A percentile compares a stretch with the other conserved stretches of the same genome.
These are phyloP conservation scores for Rotaria sp. DNA, from an alignment of 2,888 invertebrate genomes.

Conservation along the genomic window DNA sequence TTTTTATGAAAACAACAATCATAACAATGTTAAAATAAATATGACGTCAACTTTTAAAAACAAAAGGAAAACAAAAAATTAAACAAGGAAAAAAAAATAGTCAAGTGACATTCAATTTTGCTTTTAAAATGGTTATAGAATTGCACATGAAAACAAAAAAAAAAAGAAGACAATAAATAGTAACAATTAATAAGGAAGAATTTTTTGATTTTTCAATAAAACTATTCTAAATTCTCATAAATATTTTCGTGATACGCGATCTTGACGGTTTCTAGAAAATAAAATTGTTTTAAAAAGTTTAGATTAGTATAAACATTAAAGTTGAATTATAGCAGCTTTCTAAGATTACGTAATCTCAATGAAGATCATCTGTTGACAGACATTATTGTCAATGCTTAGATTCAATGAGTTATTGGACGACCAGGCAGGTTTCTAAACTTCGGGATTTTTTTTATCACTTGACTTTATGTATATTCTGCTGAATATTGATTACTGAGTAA, in stretches of 20 bases:
- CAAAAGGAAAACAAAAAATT: neutral
- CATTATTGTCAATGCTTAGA: no score
- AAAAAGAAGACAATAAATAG: neutral
- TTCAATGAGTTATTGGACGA: no score
- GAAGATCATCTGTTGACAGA: no score
- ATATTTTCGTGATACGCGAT: neutral
- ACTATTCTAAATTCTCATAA: neutral
- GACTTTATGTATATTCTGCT: no score
- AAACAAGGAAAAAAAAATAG: neutral
- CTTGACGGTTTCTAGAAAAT: conserved; percentile 12
- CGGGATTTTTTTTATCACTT: no score
- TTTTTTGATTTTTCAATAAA: neutral
- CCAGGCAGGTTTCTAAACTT: no score
- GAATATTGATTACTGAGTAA: no score
- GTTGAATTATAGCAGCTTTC: no score
- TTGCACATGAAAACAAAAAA: neutral
- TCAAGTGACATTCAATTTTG: neutral
- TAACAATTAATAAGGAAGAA: neutral
- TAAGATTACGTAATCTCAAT: no score
- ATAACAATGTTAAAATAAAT: neutral
- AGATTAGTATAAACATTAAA: neutral
- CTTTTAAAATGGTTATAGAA: neutral
- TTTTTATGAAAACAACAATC: neutral
- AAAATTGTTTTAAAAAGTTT: neutral
- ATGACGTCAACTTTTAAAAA: neutral